Evolutionary conservation across 1,140 invertebrate genomes (phyloP).

Genomic region (Pinna nobilis): DNA sequence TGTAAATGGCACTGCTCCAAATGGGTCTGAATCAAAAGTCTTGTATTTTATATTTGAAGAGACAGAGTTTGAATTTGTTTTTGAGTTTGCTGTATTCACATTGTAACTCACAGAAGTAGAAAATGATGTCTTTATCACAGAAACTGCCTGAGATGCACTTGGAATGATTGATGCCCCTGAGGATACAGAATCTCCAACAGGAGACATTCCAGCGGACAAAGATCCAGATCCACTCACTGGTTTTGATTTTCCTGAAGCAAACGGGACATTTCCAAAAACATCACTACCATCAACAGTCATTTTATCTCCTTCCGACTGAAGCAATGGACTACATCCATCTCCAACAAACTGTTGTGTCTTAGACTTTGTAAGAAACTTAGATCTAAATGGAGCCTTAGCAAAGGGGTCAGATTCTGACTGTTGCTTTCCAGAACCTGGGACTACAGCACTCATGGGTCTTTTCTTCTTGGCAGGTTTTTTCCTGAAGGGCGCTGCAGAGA

Average conservation of each 20-base stretch:
- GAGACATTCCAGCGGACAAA: slow-evolving; percentile 5
- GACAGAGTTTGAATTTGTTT: background rate
- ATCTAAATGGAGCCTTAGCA: slow-evolving; percentile 58
- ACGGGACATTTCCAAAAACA: slow-evolving; percentile 10
- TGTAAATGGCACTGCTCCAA: slow-evolving; percentile 80
- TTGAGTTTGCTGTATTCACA: background rate
- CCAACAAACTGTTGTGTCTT: slow-evolving; percentile 39
- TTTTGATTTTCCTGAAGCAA: slow-evolving; percentile 11
- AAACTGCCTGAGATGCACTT: too few relatives aligned
- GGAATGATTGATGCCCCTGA: background rate
- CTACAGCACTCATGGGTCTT: slow-evolving; percentile 20
- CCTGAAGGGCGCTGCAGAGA: slow-evolving; percentile 73
- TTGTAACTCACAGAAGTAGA: too few relatives aligned
- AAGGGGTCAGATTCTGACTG: slow-evolving; percentile 48
- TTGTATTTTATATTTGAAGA: background rate
- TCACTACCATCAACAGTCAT: background rate
- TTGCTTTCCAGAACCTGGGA: slow-evolving; percentile 37
- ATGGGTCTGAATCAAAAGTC: slow-evolving; percentile 76
- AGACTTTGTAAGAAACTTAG: slow-evolving; percentile 35
- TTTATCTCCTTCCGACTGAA: slow-evolving; percentile 23
- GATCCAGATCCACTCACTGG: background rate
- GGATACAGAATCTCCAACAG: background rate
- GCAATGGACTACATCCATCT: slow-evolving; percentile 21
- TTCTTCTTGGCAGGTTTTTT: slow-evolving; percentile 58
- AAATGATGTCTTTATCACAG: too few relatives aligned